Evolutionary conservation across 2,888 invertebrate genomes (phyloP).

Genomic region (Entomobrya proxima): DNA sequence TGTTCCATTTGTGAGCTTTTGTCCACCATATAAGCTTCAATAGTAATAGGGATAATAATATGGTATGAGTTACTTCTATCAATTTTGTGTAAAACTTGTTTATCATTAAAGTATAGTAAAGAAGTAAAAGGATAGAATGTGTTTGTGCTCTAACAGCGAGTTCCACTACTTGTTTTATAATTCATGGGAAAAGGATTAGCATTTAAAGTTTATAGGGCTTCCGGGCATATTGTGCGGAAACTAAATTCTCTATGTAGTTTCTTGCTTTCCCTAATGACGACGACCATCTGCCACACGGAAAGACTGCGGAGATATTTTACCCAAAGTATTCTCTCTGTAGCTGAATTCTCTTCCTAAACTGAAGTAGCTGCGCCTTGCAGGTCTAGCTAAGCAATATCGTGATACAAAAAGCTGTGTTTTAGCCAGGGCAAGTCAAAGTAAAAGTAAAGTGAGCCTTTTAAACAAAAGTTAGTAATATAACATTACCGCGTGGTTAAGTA

Average conservation of each 20-base stretch:
- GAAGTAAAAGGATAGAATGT: constrained; percentile 7
- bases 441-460: constrained; percentile 9
- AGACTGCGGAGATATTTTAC: constrained; percentile 28
- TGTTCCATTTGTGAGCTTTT: no score
- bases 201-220: constrained; percentile 66
- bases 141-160: constrained; percentile 36
- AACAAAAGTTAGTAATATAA: constrained; percentile 57
- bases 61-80: not conserved
- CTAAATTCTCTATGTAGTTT: constrained; percentile 52
- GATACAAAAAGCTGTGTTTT: no score
- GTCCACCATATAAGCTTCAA: no score
- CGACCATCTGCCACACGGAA: constrained; percentile 51
- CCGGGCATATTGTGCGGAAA: constrained; percentile 67
- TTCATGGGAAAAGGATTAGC: constrained; percentile 64
- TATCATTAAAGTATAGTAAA: constrained; percentile 27
- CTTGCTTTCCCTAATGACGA: constrained; percentile 58
- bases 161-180: constrained; percentile 61
- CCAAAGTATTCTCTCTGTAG: not conserved
- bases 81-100: constrained; percentile 34
- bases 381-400: no score
- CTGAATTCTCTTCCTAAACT: constrained; percentile 13
- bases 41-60: not conserved
- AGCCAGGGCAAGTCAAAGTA: not conserved
- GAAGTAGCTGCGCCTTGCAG: not conserved
- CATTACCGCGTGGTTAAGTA: constrained; percentile 59